phyloP scores from a whole-genome alignment of 2,888 invertebrate genomes.

The Drosophila kuntzei region DNA sequence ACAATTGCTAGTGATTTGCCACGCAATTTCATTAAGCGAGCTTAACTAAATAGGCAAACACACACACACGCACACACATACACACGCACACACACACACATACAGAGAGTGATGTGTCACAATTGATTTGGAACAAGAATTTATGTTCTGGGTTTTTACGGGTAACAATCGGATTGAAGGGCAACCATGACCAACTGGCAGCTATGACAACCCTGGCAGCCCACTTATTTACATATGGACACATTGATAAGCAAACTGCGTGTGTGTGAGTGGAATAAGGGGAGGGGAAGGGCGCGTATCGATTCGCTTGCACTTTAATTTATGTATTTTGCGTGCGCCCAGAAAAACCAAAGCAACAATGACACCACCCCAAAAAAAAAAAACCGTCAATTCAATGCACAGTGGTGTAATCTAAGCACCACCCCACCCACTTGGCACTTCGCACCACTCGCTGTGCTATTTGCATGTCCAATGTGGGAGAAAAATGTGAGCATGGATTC shows the following conservation, averaged over 20 bases:
- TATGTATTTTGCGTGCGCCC: conserved; percentile 65
- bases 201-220: conserved; percentile 52
- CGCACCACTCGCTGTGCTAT: conserved; percentile 26
- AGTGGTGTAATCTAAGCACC: conserved; percentile 42
- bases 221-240: conserved; percentile 59
- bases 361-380: conserved; percentile 36
- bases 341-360: conserved; percentile 40
- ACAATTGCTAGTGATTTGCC: conserved; percentile 17
- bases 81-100: conserved; percentile 8
- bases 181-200: conserved; percentile 55
- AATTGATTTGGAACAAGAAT: conserved; percentile 56
- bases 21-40: conserved; percentile 41
- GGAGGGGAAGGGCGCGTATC: conserved; percentile 29
- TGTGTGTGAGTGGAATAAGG: too few species aligned
- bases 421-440: conserved; percentile 8
- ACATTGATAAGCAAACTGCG: conserved; percentile 46
- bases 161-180: conserved; percentile 24
- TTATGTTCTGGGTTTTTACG: conserved; percentile 29
- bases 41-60: conserved; percentile 52
- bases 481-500: conserved; percentile 79
- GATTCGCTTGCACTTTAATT: conserved; percentile 73
- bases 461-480: conserved; percentile 54
- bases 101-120: conserved; percentile 37
- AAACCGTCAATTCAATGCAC: conserved; percentile 9
- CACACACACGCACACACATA: conserved; percentile 22